Conservation (phyloP, 2,113 vertebrate species). For the Odontesthes bonariensis region DNA sequence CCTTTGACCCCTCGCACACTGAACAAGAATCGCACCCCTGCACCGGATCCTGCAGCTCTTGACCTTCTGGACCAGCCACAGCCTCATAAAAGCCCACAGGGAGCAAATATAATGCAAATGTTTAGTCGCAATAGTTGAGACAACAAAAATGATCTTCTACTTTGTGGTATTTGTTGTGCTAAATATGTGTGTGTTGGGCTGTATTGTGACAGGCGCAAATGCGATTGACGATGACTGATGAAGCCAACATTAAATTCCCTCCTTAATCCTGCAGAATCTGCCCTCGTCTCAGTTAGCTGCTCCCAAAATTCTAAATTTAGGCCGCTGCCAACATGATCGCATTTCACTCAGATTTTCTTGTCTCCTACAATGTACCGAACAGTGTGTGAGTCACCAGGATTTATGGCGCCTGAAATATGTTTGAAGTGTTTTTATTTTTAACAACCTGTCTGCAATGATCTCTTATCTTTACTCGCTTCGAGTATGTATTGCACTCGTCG, state of each 20-base stretch:
- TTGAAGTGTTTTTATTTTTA: background rate
- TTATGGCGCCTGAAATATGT: background rate
- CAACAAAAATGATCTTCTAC: background rate
- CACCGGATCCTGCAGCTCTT: constrained; percentile 6
- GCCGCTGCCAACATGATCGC: constrained; percentile 30
- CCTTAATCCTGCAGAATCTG: constrained; percentile 15
- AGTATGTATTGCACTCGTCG: too few relatives aligned
- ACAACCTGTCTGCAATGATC: background rate
- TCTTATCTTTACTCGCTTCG: too few relatives aligned
- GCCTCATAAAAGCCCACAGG: constrained; percentile 18
- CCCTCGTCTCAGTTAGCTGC: constrained; percentile 18
- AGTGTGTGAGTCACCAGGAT: background rate
- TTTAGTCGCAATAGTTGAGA: background rate
- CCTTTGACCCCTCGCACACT: constrained; percentile 26
- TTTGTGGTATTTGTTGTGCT: background rate
- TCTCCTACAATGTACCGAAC: background rate
- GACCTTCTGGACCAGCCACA: background rate
- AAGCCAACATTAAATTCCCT: constrained; percentile 14
- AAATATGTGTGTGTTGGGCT: background rate
- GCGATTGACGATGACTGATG: constrained; percentile 3
- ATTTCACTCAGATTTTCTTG: background rate
- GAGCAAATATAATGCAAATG: background rate
- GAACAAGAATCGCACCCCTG: constrained; percentile 8
- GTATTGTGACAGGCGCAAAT: background rate
- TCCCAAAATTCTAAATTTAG: constrained; percentile 23